These are phyloP conservation scores for Grus americana DNA, from an alignment of 2,113 vertebrate genomes.

Conservation along the genomic window DNA sequence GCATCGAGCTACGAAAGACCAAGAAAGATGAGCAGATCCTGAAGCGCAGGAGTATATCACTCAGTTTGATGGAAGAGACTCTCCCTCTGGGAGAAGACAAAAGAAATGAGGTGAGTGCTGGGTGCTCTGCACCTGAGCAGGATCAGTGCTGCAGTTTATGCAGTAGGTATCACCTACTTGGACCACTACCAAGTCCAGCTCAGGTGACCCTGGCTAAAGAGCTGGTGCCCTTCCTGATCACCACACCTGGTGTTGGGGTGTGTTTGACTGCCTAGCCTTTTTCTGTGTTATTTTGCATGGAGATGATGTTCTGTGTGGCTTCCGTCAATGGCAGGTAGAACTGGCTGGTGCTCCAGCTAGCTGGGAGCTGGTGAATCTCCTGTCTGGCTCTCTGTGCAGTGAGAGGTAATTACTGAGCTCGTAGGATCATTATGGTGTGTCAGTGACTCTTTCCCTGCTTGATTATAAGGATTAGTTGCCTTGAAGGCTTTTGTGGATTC, in stretches of 20 bases:
- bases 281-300: neutral
- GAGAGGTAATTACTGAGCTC: conserved; percentile 17
- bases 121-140: neutral
- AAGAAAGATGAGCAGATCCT: conserved; percentile 84
- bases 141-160: too few species aligned
- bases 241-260: rapidly evolving
- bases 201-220: neutral
- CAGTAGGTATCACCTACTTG: too few species aligned
- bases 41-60: conserved; percentile 83
- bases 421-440: neutral
- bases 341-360: neutral
- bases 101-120: neutral
- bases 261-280: neutral
- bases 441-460: neutral
- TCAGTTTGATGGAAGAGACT: neutral
- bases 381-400: neutral
- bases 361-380: neutral
- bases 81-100: conserved; percentile 33
- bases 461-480: conserved; percentile 38
- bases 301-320: neutral
- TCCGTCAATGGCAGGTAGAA: conserved; percentile 10
- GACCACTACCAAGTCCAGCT: neutral
- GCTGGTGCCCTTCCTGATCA: rapidly evolving
- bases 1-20: conserved; percentile 84
- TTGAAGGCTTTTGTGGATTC: conserved; percentile 44